Evolutionary conservation across 2,888 invertebrate genomes (phyloP).

Genomic region (Muschampia plurimacula): DNA sequence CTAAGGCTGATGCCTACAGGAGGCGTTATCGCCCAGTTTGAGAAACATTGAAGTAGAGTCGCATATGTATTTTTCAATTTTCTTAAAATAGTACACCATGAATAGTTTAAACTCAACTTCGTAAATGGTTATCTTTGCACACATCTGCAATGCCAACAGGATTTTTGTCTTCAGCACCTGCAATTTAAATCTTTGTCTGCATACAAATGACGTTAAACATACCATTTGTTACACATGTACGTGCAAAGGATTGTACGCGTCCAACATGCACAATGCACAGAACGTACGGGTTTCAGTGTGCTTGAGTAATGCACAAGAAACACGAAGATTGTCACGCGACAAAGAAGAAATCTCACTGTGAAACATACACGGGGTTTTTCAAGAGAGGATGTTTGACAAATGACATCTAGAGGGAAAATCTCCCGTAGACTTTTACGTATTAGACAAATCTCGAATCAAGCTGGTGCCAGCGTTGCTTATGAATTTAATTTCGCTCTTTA

Average conservation of each 20-base stretch:
- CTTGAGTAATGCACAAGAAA: conserved; percentile 7
- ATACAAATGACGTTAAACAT: conserved; percentile 34
- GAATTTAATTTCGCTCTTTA: no score
- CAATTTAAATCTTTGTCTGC: conserved; percentile 34
- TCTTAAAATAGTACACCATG: no score
- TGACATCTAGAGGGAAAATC: no score
- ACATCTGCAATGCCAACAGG: not conserved
- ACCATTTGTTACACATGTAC: conserved; percentile 29
- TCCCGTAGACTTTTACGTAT: no score
- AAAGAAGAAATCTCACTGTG: not conserved
- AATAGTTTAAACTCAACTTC: no score
- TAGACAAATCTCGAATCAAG: no score
- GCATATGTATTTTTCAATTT: no score
- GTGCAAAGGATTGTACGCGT: conserved; percentile 20
- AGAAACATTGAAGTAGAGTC: no score
- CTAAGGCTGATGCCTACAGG: no score
- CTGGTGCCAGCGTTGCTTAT: no score
- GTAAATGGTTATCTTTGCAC: not conserved
- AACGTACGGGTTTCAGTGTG: conserved; percentile 6
- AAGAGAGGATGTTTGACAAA: not conserved
- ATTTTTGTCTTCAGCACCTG: conserved; percentile 26
- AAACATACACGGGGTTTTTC: not conserved
- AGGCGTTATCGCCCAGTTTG: no score
- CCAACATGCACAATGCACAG: conserved; percentile 13
- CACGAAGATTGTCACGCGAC: conserved; percentile 14